These are phyloP conservation scores for Pteropus alecto DNA, from an alignment of 2,113 vertebrate species.

Conservation along the genomic window DNA sequence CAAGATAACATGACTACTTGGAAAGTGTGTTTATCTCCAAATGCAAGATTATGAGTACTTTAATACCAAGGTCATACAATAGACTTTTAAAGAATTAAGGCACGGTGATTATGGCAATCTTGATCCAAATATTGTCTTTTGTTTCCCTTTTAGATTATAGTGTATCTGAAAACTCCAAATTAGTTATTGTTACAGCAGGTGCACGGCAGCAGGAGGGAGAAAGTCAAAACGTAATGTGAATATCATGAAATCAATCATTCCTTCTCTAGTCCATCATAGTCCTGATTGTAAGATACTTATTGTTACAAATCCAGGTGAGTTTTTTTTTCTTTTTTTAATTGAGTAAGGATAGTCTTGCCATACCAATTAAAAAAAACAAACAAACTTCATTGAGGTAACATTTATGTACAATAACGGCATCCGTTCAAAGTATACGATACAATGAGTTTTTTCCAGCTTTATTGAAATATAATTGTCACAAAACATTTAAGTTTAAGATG, in stretches of 20 bases:
- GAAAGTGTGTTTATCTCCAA: not conserved
- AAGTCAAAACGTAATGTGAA: slow-evolving; percentile 96
- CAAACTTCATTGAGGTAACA: not conserved
- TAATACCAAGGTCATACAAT: not conserved
- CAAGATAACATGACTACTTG: not conserved
- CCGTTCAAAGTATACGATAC: not conserved
- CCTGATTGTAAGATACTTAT: slow-evolving; percentile 94
- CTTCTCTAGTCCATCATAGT: slow-evolving; percentile 92
- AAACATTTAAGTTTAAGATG: not conserved
- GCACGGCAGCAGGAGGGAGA: slow-evolving; percentile 96
- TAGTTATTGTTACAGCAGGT: slow-evolving; percentile 96
- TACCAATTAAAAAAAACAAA: not conserved
- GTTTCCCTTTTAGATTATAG: slow-evolving; percentile 88
- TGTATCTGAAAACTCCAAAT: slow-evolving; percentile 93
- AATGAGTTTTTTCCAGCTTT: not conserved
- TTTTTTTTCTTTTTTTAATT: not conserved
- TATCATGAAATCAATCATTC: slow-evolving; percentile 98
- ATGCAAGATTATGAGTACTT: not conserved
- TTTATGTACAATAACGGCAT: not conserved
- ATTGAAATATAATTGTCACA: not conserved
- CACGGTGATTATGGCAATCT: not conserved
- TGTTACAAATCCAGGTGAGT: slow-evolving; percentile 97
- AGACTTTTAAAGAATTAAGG: not conserved
- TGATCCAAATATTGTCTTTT: slow-evolving; percentile 24
- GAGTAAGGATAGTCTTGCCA: not conserved